These are phyloP conservation scores for Takifugu bimaculatus DNA, from an alignment of 2,113 vertebrate genomes.

Conservation along the genomic window DNA sequence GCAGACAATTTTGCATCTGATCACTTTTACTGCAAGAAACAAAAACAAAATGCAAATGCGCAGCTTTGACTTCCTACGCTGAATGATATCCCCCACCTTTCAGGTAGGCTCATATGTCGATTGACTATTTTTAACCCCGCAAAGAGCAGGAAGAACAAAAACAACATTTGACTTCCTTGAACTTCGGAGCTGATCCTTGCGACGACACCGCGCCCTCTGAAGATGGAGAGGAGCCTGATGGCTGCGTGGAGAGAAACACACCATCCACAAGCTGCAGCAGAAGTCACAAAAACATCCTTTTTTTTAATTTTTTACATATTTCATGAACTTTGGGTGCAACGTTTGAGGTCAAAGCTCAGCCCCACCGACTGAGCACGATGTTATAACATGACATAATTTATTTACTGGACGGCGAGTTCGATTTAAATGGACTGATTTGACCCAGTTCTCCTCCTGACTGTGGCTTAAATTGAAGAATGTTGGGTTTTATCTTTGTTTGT, in stretches of 20 bases:
- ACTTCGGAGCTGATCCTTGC: slow-evolving; percentile 54
- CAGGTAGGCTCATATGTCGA: slow-evolving; percentile 25
- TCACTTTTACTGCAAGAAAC: too few species aligned
- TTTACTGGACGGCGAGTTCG: background rate
- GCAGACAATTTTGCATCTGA: too few species aligned
- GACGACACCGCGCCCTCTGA: slow-evolving; percentile 55
- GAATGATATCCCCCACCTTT: slow-evolving; percentile 14
- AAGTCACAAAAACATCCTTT: background rate
- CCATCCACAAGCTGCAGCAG: slow-evolving; percentile 22
- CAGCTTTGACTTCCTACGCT: too few species aligned
- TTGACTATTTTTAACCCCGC: slow-evolving; percentile 38
- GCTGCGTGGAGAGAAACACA: slow-evolving; percentile 41
- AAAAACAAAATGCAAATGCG: too few species aligned
- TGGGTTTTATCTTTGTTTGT: too few species aligned
- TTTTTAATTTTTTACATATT: slow-evolving; percentile 29
- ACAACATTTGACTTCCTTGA: slow-evolving; percentile 46
- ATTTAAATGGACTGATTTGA: too few species aligned
- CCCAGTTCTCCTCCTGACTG: too few species aligned
- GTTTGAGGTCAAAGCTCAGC: slow-evolving; percentile 16
- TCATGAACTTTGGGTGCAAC: slow-evolving; percentile 40
- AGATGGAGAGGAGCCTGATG: slow-evolving; percentile 42
- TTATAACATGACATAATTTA: background rate
- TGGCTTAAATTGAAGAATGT: too few species aligned
- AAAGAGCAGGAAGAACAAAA: slow-evolving; percentile 20
- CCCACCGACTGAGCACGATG: background rate